Conservation (phyloP, 2,797 vertebrate species). For the Allobates femoralis region DNA sequence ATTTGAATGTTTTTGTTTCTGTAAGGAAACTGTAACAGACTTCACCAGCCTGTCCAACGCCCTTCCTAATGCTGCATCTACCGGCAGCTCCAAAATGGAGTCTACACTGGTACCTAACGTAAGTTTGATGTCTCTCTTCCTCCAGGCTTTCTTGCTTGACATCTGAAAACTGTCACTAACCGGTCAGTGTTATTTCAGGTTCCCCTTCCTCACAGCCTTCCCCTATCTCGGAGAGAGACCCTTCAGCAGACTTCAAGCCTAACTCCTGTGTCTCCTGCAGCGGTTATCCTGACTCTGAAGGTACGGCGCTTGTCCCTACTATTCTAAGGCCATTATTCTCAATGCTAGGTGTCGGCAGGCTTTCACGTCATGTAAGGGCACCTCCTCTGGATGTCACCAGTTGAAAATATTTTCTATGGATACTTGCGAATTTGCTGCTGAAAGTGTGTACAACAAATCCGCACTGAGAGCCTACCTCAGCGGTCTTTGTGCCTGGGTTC, state of each 20-base stretch:
- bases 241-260: conserved; percentile 95
- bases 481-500: no score
- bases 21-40: conserved; percentile 94
- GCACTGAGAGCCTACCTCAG: no score
- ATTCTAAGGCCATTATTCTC: no score
- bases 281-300: conserved; percentile 98
- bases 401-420: no score
- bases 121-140: conserved; percentile 70
- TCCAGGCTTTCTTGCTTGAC: neutral
- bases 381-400: no score
- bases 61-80: conserved; percentile 90
- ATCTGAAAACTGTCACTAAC: conserved; percentile 68
- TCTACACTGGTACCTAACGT: conserved; percentile 95
- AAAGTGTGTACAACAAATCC: no score
- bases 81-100: conserved; percentile 91
- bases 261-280: conserved; percentile 96
- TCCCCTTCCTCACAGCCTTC: conserved; percentile 91
- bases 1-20: neutral
- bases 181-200: conserved; percentile 81
- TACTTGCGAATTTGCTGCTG: no score
- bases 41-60: conserved; percentile 95
- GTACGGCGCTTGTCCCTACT: conserved; percentile 81
- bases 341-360: no score
- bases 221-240: conserved; percentile 93
- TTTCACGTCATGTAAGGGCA: no score